Percentiles rank a stretch among this genome's conserved stretches.
phyloP scores from a whole-genome alignment of 2,797 vertebrate species.

The Intellagama lesueurii region DNA sequence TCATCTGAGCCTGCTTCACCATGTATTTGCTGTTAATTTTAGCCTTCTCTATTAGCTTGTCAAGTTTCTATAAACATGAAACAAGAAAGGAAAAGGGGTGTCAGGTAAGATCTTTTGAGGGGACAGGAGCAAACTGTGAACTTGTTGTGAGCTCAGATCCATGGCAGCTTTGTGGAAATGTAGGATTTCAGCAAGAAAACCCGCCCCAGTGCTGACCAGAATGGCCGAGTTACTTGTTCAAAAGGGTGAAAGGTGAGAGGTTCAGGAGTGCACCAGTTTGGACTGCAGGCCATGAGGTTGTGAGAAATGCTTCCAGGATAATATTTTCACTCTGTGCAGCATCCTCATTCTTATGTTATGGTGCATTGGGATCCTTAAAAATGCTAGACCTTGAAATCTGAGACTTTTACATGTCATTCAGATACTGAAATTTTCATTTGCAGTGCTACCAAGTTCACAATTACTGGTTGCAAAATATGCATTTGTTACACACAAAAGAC shows the following conservation, averaged over 20 bases:
- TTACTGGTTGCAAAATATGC: not conserved
- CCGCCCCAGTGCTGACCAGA: slow-evolving; percentile 48
- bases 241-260: not conserved
- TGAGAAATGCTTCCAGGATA: not conserved
- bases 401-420: not conserved
- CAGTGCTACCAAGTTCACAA: not conserved
- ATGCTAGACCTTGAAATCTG: not conserved
- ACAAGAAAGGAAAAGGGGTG: slow-evolving; percentile 54
- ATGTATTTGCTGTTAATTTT: slow-evolving; percentile 65
- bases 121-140: slow-evolving; percentile 47
- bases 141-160: slow-evolving; percentile 62
- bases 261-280: not conserved
- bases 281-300: not conserved
- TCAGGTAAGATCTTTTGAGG: slow-evolving; percentile 34
- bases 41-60: slow-evolving; percentile 60
- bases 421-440: not conserved
- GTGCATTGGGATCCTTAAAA: not conserved
- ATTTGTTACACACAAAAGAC: too few species aligned
- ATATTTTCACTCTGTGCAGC: not conserved
- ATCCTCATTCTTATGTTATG: not conserved
- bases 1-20: slow-evolving; percentile 35
- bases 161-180: slow-evolving; percentile 64
- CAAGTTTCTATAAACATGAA: slow-evolving; percentile 56
- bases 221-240: slow-evolving; percentile 56
- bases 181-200: slow-evolving; percentile 53